phyloP scores from a whole-genome alignment of 1,140 invertebrate species.

The Caenorhabditis remanei region DNA sequence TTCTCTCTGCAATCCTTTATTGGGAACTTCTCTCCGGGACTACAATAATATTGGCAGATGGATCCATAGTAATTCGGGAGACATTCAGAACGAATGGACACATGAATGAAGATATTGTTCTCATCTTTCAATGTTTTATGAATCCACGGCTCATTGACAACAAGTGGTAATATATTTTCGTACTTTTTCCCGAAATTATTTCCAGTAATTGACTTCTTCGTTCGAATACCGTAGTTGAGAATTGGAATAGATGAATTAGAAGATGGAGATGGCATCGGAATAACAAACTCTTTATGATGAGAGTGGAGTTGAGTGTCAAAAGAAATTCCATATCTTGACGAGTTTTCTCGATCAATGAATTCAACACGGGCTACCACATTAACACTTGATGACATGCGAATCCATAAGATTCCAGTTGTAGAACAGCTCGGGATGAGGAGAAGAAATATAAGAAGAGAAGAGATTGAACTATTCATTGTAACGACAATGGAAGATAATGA shows the following conservation, averaged over 20 bases:
- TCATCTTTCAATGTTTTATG: neutral
- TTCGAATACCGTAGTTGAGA: conserved; percentile 18
- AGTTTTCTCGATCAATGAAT: conserved; percentile 5
- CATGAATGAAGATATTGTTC: neutral
- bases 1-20: too few species aligned
- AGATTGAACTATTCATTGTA: neutral
- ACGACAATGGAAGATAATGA: neutral
- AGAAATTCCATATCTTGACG: conserved; percentile 7
- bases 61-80: conserved; percentile 2
- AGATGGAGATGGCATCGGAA: neutral
- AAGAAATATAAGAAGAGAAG: neutral
- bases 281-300: neutral
- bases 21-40: neutral
- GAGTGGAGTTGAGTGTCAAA: neutral
- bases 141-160: neutral
- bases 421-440: neutral
- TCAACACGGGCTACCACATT: neutral
- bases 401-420: conserved; percentile 1
- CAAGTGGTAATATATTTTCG: neutral
- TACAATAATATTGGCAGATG: conserved; percentile 15
- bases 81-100: conserved; percentile 10
- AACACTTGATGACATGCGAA: neutral
- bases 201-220: neutral
- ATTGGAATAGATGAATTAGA: neutral
- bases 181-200: neutral